Percentiles rank a stretch among this genome's conserved stretches.
Evolutionary conservation across 2,888 invertebrate genomes (phyloP).

Genomic region (Caprella mutica): DNA sequence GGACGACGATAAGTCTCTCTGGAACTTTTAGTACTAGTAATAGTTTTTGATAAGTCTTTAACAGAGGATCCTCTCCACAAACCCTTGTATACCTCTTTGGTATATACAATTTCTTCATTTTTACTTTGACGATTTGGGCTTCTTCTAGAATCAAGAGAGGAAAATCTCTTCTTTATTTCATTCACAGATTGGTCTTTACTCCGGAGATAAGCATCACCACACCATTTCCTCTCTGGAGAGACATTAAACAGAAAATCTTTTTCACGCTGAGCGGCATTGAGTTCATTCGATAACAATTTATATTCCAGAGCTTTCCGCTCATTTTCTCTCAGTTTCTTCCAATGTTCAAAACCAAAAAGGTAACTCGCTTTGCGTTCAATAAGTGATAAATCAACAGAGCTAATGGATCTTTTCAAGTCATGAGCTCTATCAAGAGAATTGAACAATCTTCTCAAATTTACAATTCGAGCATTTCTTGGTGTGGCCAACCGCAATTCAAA

Average conservation of each 20-base stretch:
- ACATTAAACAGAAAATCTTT: constrained; percentile 29
- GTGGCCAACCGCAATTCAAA: constrained; percentile 28
- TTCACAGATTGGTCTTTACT: constrained; percentile 22
- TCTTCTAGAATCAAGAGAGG: constrained; percentile 8
- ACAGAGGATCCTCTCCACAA: constrained; percentile 32
- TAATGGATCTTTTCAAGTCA: constrained; percentile 26
- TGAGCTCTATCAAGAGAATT: constrained; percentile 31
- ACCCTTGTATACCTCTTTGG: constrained; percentile 28
- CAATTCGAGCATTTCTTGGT: constrained; percentile 24
- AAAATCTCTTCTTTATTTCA: constrained; percentile 22
- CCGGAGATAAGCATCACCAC: constrained; percentile 27
- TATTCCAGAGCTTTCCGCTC: constrained; percentile 33
- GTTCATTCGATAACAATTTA: constrained; percentile 23
- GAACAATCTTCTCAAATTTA: constrained; percentile 23
- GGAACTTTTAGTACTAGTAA: constrained; percentile 13
- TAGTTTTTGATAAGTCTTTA: constrained; percentile 20
- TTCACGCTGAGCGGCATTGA: constrained; percentile 29
- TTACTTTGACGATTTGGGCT: constrained; percentile 15
- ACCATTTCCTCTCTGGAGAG: constrained; percentile 31
- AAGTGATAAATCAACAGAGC: constrained; percentile 22
- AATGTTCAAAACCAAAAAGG: constrained; percentile 30
- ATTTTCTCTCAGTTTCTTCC: constrained; percentile 29
- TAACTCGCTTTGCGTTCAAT: constrained; percentile 18
- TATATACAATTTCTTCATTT: constrained; percentile 17
- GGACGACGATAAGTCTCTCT: constrained; percentile 27